Evolutionary conservation across 2,113 vertebrate species (phyloP).

Genomic region (Coracopsis vasa): DNA sequence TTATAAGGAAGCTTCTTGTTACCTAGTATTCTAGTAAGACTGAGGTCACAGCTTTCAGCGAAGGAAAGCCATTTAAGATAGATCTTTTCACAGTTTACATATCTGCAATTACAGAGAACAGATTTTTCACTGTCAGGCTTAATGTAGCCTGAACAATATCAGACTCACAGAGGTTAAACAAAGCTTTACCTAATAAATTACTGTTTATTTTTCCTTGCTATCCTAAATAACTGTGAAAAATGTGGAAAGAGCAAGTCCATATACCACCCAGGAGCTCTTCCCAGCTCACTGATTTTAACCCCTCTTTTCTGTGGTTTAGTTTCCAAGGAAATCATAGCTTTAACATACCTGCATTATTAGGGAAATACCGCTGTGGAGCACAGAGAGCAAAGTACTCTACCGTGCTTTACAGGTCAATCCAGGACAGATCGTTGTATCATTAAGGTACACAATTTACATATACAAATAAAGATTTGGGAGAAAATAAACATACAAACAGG

Average conservation of each 20-base stretch:
- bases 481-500: background rate
- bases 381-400: background rate
- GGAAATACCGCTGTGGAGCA: background rate
- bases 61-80: background rate
- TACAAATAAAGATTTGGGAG: background rate
- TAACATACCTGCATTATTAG: accelerated
- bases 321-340: background rate
- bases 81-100: background rate
- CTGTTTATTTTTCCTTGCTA: background rate
- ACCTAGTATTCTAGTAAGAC: slow-evolving; percentile 1
- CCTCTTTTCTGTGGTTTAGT: background rate
- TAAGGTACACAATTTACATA: background rate
- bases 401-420: background rate
- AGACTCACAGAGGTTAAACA: background rate
- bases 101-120: background rate
- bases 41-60: slow-evolving; percentile 22
- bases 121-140: slow-evolving; percentile 1
- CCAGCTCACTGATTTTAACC: background rate
- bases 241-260: background rate
- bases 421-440: accelerated
- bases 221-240: background rate
- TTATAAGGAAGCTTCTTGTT: background rate
- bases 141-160: background rate
- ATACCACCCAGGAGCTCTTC: background rate
- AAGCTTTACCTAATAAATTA: background rate